Evolutionary conservation across 2,888 invertebrate genomes (phyloP), one percentile per base, ranked within the genome.

Genomic region (Cataglyphis rosenhaueri): DNA sequence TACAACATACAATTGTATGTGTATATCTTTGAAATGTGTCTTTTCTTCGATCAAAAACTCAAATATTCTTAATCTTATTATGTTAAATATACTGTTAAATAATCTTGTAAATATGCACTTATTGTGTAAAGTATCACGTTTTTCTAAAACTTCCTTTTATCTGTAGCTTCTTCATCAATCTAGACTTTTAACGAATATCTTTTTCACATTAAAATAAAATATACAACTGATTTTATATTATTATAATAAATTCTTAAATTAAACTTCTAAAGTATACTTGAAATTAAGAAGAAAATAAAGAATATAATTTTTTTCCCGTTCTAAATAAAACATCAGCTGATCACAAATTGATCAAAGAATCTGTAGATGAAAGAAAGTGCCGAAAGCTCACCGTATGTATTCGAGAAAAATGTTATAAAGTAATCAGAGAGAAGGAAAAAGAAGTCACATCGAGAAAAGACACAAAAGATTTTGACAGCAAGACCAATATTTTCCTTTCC

Each of bases 401-500:
- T 61, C 15, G 59, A 35, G 9, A 70, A 59, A 21, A 61, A 44
- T 61, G 32, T 79, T 25, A 35, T 35, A 32, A 78, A 59, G 25
- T 78, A 79, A 71, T 70, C 78, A 79, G 25, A 44, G 29, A 15
- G 21, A 21, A 70, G 44, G 44, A 61, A 70, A 59, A 59, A 32
- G 61, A 59, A 59, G 41, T 59, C 44, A 59, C 62, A 41, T 68
- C 32, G 52, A 8, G 25, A 59, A 70, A 41, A 71, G 41, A 71
- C 59, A 38, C 44, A n/a, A 38, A 70, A 71, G 44, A 41, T 59
- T 59, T 59, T 44, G 21, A 79, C 35, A 59, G 59, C 55, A 48
- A 44, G 59, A 79, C n/a, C 35, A 59, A 71, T 61, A 79, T 79
- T 79, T 79, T 71, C 15, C 71, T 59, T 71, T 59, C 44, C 35